These are phyloP conservation scores for Bembecia ichneumoniformis DNA, from an alignment of 2,888 invertebrate genomes.

Conservation along the genomic window DNA sequence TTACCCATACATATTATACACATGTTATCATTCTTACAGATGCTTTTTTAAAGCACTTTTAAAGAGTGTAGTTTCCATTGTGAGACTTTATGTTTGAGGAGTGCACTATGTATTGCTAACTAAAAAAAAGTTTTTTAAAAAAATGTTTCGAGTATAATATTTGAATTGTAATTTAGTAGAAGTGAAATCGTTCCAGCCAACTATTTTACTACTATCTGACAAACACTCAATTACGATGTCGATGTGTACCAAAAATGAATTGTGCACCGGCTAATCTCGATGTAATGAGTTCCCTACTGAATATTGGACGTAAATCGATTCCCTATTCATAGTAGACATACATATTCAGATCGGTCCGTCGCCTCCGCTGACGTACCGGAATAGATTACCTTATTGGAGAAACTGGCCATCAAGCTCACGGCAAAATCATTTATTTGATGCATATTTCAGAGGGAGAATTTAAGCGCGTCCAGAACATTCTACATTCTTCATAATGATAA, in stretches of 20 bases:
- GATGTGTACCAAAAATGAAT: conserved; percentile 16
- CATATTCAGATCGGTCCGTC: conserved; percentile 18
- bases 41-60: too few species aligned
- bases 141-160: too few species aligned
- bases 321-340: conserved; percentile 7
- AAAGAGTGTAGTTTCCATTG: too few species aligned
- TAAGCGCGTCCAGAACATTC: background rate
- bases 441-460: background rate
- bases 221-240: too few species aligned
- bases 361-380: conserved; percentile 10
- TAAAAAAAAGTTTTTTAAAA: too few species aligned
- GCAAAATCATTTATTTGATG: background rate
- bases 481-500: background rate
- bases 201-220: too few species aligned
- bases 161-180: too few species aligned
- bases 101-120: too few species aligned
- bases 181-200: too few species aligned
- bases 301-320: conserved; percentile 22
- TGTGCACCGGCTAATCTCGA: conserved; percentile 26
- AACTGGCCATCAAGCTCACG: background rate
- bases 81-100: too few species aligned
- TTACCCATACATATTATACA: too few species aligned
- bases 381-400: conserved; percentile 11
- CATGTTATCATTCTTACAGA: too few species aligned
- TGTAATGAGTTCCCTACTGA: conserved; percentile 27